Conservation (phyloP, 2,888 invertebrate species). For the Microctonus brassicae region DNA sequence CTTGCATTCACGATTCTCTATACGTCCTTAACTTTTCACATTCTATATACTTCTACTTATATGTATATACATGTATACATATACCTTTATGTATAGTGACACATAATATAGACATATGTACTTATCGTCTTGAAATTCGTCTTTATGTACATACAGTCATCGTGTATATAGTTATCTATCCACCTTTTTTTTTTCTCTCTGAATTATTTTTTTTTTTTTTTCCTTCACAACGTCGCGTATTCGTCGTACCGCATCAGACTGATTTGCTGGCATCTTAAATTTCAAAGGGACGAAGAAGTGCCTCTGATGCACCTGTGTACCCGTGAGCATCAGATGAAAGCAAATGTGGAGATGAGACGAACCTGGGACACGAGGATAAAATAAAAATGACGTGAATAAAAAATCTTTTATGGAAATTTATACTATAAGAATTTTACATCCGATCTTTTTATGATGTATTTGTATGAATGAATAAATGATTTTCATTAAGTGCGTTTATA, state of each 20-base stretch:
- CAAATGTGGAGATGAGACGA: not conserved
- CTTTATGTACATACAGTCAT: not conserved
- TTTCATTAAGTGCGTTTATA: no score
- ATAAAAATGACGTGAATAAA: not conserved
- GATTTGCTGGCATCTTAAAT: constrained; percentile 28
- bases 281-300: constrained; percentile 26
- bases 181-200: not conserved
- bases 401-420: not conserved
- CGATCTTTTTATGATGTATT: not conserved
- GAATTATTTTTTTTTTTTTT: constrained; percentile 1
- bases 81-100: no score
- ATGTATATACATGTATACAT: not conserved
- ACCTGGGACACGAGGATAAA: not conserved
- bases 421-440: not conserved
- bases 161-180: not conserved
- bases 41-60: not conserved
- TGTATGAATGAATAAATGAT: not conserved
- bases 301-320: constrained; percentile 13
- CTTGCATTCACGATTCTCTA: constrained; percentile 29
- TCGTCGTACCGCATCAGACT: constrained; percentile 9
- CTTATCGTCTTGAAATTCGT: constrained; percentile 7
- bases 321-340: not conserved
- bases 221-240: not conserved
- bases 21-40: not conserved
- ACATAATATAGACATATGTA: not conserved